Conservation (phyloP, 2,113 vertebrate species). For the Lepus timidus region DNA sequence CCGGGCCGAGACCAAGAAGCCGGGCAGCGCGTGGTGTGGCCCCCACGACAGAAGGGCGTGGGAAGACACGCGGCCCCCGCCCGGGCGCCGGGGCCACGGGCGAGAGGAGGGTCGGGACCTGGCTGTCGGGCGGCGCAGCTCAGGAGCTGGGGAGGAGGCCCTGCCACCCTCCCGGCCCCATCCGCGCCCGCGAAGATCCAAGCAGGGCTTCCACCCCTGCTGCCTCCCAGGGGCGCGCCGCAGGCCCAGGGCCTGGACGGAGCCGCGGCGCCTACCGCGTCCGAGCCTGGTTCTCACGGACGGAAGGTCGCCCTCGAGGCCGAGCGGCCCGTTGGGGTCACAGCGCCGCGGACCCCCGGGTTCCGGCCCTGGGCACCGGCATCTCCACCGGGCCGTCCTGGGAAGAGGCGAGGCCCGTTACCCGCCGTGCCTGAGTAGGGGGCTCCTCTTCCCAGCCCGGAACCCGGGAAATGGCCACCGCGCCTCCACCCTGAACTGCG, state of each 20-base stretch:
- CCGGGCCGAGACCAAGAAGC: neutral
- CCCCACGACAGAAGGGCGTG: neutral
- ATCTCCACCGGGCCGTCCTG: neutral
- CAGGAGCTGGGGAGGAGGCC: neutral
- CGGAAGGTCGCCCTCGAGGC: neutral
- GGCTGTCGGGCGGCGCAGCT: neutral
- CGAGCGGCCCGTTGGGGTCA: neutral
- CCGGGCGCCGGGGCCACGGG: neutral
- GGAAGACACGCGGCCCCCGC: neutral
- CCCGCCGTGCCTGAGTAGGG: neutral
- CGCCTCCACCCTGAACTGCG: neutral
- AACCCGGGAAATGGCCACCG: neutral
- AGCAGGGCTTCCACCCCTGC: constrained; percentile 1
- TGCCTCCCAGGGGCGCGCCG: neutral
- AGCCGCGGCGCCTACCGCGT: neutral
- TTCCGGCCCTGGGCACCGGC: neutral
- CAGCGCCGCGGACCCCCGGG: neutral
- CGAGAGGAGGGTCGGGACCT: neutral
- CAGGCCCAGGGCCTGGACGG: neutral
- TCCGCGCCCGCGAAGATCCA: constrained; percentile 25
- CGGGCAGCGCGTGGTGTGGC: neutral
- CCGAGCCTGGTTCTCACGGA: neutral
- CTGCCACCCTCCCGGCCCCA: neutral
- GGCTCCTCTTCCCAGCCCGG: neutral
- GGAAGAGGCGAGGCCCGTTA: neutral